Evolutionary conservation across 1,140 invertebrate genomes (phyloP).

Genomic region (Aphelinus atriplicis): DNA sequence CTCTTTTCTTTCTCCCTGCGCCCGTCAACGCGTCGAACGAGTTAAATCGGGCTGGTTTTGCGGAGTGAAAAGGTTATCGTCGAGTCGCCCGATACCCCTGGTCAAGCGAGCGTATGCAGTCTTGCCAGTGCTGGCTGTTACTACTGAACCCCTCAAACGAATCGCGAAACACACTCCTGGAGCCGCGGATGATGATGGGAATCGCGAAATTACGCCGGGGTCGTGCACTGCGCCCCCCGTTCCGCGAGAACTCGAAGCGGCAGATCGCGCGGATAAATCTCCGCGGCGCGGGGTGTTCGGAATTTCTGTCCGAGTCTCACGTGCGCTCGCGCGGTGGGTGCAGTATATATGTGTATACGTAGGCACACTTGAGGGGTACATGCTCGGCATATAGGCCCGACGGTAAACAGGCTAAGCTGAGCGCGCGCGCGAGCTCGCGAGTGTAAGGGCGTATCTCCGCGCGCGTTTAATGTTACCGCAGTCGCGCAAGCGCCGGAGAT

Average conservation of each 20-base stretch:
- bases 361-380: neutral
- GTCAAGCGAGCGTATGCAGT: too few relatives aligned
- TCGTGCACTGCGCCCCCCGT: too few relatives aligned
- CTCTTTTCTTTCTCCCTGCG: neutral
- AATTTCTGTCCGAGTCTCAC: slow-evolving; percentile 13
- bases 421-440: slow-evolving; percentile 46
- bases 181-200: too few relatives aligned
- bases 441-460: slow-evolving; percentile 53
- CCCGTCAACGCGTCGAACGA: too few relatives aligned
- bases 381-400: neutral
- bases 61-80: too few relatives aligned
- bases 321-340: neutral
- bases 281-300: neutral
- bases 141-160: too few relatives aligned
- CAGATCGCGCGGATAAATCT: slow-evolving; percentile 7
- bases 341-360: neutral
- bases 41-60: too few relatives aligned
- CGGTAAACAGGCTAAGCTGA: slow-evolving; percentile 8
- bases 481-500: slow-evolving; percentile 63
- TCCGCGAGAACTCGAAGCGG: too few relatives aligned
- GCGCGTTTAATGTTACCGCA: slow-evolving; percentile 62
- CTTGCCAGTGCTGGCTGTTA: too few relatives aligned
- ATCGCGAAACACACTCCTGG: too few relatives aligned
- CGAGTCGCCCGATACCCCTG: too few relatives aligned
- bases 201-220: too few relatives aligned